A percentile compares a stretch with the other conserved stretches of the same genome.
Evolutionary conservation across 2,888 invertebrate species (phyloP).

Genomic region (Drosophila histrio): DNA sequence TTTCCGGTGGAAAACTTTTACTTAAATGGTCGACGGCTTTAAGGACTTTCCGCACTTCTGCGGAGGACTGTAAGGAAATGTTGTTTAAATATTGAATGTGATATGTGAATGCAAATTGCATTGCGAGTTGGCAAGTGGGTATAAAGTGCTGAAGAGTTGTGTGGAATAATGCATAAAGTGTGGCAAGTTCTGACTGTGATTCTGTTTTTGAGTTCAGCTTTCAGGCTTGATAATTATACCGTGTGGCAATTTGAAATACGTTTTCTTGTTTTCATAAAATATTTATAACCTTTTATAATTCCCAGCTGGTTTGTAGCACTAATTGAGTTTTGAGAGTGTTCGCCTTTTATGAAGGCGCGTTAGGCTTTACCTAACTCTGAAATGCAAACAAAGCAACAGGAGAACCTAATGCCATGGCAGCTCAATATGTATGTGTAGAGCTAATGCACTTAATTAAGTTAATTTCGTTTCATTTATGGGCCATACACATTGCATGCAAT

Average conservation of each 20-base stretch:
- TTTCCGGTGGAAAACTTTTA: constrained; percentile 8
- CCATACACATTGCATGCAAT: constrained; percentile 15
- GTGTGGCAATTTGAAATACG: constrained; percentile 5
- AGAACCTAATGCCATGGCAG: background rate
- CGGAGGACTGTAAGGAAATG: background rate
- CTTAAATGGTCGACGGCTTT: constrained; percentile 28
- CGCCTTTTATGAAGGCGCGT: background rate
- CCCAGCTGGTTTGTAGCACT: constrained; percentile 17
- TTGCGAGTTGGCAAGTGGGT: background rate
- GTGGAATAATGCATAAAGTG: too few species aligned
- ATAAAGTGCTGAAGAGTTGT: background rate
- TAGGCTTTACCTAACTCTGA: constrained; percentile 1
- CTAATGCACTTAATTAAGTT: constrained; percentile 36
- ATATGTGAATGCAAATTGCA: constrained; percentile 5
- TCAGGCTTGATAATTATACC: constrained; percentile 1
- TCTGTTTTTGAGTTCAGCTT: background rate
- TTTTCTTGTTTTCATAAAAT: constrained; percentile 21
- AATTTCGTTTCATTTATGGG: constrained; percentile 29
- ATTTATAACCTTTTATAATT: constrained; percentile 24
- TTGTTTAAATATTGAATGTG: constrained; percentile 48
- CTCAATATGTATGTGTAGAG: constrained; percentile 1
- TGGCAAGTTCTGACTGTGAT: background rate
- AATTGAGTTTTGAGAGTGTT: constrained; percentile 20
- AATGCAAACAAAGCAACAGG: background rate
- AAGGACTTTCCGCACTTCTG: background rate